phyloP scores from a whole-genome alignment of 2,888 invertebrate species.

The Lordiphosa andalusiaca region DNA sequence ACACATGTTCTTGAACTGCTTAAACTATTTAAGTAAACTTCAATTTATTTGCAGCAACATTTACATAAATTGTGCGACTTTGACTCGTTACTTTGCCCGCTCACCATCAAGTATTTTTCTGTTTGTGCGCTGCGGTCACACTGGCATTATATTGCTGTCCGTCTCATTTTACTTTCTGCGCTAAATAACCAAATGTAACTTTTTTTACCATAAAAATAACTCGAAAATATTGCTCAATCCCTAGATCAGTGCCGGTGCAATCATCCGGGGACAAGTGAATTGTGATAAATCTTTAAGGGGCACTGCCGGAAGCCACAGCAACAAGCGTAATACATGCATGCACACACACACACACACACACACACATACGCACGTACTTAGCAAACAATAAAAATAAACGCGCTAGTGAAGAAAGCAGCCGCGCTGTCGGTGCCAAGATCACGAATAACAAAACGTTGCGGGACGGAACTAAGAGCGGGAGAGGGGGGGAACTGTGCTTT shows the following conservation, averaged over 20 bases:
- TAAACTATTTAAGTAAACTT: too few species aligned
- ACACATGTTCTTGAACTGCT: too few species aligned
- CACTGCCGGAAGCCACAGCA: slow-evolving; percentile 5
- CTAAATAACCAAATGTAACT: neutral
- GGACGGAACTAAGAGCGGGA: too few species aligned
- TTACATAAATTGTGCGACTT: slow-evolving; percentile 38
- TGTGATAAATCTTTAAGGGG: slow-evolving; percentile 1
- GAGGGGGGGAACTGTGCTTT: slow-evolving; percentile 15
- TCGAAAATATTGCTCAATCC: slow-evolving; percentile 12
- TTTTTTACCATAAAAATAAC: slow-evolving; percentile 5
- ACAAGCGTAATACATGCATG: slow-evolving; percentile 7
- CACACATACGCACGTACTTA: neutral
- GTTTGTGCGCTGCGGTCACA: too few species aligned
- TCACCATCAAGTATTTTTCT: too few species aligned
- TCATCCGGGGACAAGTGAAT: neutral
- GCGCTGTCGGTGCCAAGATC: too few species aligned
- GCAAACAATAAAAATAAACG: slow-evolving; percentile 8
- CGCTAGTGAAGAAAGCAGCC: slow-evolving; percentile 8
- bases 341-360: too few species aligned
- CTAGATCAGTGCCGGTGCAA: neutral
- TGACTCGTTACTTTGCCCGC: slow-evolving; percentile 3
- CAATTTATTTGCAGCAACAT: slow-evolving; percentile 1
- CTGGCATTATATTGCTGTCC: too few species aligned
- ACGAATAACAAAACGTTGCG: too few species aligned
- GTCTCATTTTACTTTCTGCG: too few species aligned